These are phyloP conservation scores for Lanistes nyassanus DNA, from an alignment of 1,140 invertebrate genomes.

Conservation along the genomic window DNA sequence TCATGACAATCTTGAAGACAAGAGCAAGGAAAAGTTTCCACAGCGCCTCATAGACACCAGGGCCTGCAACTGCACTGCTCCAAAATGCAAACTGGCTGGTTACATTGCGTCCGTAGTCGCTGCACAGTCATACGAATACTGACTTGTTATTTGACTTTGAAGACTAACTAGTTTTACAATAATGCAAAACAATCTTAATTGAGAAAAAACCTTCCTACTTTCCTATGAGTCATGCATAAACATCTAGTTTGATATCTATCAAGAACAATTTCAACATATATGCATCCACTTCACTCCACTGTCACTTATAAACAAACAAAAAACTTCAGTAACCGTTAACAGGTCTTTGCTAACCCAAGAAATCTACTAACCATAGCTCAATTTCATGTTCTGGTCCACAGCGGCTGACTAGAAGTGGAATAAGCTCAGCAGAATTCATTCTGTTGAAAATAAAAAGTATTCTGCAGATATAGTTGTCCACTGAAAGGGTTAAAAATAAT, in stretches of 20 bases:
- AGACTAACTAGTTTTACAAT: no score
- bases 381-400: constrained; percentile 91
- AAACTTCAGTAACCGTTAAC: no score
- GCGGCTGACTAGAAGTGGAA: constrained; percentile 94
- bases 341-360: no score
- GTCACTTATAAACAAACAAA: no score
- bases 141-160: no score
- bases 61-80: constrained; percentile 84
- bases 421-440: constrained; percentile 96
- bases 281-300: no score
- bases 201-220: background rate
- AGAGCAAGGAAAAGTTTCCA: constrained; percentile 91
- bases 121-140: constrained; percentile 60
- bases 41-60: constrained; percentile 87
- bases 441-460: background rate
- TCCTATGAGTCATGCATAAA: background rate
- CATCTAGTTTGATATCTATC: background rate
- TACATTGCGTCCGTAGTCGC: constrained; percentile 88
- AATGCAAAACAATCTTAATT: background rate
- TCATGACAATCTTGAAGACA: constrained; percentile 91
- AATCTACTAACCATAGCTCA: constrained; percentile 52
- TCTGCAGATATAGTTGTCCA: no score
- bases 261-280: no score
- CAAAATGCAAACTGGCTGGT: constrained; percentile 77
- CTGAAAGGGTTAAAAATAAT: no score